Evolutionary conservation across 2,797 vertebrate species (phyloP).

Genomic region (Myotis pilosus): DNA sequence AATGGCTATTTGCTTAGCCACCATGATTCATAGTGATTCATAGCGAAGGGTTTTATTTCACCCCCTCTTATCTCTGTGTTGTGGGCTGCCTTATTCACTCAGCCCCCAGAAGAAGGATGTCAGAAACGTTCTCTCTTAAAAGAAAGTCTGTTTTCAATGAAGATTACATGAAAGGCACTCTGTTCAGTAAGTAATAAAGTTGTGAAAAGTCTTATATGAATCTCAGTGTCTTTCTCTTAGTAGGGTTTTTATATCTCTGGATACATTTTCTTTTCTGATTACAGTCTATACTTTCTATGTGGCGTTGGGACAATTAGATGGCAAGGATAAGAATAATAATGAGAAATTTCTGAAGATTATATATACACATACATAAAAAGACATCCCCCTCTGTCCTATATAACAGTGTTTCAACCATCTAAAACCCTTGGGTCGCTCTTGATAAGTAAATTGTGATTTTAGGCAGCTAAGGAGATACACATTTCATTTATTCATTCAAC

Average conservation of each 20-base stretch:
- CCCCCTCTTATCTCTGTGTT: not conserved
- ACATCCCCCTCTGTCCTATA: not conserved
- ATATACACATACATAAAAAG: not conserved
- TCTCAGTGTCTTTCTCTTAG: not conserved
- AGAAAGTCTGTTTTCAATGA: not conserved
- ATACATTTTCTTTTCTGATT: not conserved
- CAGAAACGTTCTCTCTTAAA: not conserved
- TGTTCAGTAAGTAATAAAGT: not conserved
- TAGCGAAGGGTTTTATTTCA: not conserved
- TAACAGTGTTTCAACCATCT: not conserved
- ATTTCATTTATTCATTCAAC: not conserved
- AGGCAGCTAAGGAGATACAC: not conserved
- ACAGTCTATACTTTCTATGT: not conserved
- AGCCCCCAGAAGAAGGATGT: not conserved
- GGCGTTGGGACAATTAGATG: not conserved
- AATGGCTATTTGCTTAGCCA: not conserved
- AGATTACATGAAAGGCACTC: not conserved
- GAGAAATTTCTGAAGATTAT: not conserved
- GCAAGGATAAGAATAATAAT: not conserved
- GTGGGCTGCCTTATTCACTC: not conserved
- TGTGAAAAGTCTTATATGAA: not conserved
- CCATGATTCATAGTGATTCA: not conserved
- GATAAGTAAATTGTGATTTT: not conserved
- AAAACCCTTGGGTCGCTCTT: not conserved
- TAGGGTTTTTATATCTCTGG: not conserved